These are phyloP conservation scores for Karalla daura DNA, from an alignment of 2,797 vertebrate species.

Conservation along the genomic window DNA sequence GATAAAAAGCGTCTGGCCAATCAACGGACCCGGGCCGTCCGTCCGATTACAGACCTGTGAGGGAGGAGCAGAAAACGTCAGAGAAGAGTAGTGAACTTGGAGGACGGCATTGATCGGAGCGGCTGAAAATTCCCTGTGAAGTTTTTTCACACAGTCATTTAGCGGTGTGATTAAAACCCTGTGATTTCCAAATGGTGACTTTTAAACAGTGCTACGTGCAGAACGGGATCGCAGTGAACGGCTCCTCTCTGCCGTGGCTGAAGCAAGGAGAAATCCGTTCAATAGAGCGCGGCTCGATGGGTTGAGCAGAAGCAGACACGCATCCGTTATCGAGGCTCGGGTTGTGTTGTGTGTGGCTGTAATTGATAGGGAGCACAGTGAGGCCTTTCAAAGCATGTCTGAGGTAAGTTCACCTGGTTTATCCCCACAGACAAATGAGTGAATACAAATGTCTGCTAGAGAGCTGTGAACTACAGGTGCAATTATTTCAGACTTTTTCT, in stretches of 20 bases:
- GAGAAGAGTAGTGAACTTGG: too few relatives aligned
- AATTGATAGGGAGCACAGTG: slow-evolving; percentile 30
- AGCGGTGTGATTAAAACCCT: too few relatives aligned
- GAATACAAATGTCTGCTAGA: slow-evolving; percentile 10
- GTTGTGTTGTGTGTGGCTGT: slow-evolving; percentile 2
- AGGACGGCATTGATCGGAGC: too few relatives aligned
- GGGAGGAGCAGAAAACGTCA: too few relatives aligned
- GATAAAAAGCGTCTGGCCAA: too few relatives aligned
- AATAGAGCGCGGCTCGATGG: not conserved
- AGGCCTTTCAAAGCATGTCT: not conserved
- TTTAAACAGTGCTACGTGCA: too few relatives aligned
- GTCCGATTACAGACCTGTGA: too few relatives aligned
- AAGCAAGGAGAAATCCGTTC: not conserved
- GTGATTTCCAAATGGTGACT: too few relatives aligned
- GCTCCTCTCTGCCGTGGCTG: not conserved
- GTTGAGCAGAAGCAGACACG: not conserved
- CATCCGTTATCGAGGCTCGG: slow-evolving; percentile 9
- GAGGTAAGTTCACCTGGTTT: slow-evolving; percentile 6
- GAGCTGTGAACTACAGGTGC: slow-evolving; percentile 41
- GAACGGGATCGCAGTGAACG: too few relatives aligned
- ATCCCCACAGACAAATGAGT: slow-evolving; percentile 12
- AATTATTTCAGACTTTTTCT: slow-evolving; percentile 60
- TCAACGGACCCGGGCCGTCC: too few relatives aligned
- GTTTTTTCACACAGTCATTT: too few relatives aligned
- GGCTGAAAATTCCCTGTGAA: too few relatives aligned